Conservation (phyloP, 2,888 invertebrate species). For the Lomographa bimaculata region DNA sequence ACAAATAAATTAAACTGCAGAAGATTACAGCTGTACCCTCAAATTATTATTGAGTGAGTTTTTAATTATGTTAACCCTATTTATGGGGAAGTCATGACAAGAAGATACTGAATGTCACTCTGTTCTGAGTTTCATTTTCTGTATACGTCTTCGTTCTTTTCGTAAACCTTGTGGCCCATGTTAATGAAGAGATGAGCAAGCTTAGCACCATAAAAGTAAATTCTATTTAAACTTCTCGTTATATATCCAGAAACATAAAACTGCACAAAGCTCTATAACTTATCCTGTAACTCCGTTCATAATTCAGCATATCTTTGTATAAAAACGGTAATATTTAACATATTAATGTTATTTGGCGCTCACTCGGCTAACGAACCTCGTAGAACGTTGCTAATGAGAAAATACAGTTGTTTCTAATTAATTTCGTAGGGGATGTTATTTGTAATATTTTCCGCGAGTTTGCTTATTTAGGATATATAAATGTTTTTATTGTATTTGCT, state of each 20-base stretch:
- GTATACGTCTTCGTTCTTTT: too few relatives aligned
- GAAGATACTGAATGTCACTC: too few relatives aligned
- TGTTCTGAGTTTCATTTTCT: too few relatives aligned
- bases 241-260: slow-evolving; percentile 11
- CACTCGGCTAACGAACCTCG: slow-evolving; percentile 21
- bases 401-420: slow-evolving; percentile 33
- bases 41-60: too few relatives aligned
- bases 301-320: slow-evolving; percentile 15
- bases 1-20: too few relatives aligned
- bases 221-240: slow-evolving; percentile 5
- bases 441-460: slow-evolving; percentile 7
- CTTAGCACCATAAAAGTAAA: neutral
- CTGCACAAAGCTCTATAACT: slow-evolving; percentile 5
- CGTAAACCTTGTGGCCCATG: too few relatives aligned
- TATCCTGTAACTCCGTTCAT: slow-evolving; percentile 12
- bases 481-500: too few relatives aligned
- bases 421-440: slow-evolving; percentile 16
- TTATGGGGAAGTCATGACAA: too few relatives aligned
- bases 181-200: too few relatives aligned
- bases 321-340: slow-evolving; percentile 17
- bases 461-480: too few relatives aligned
- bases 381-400: slow-evolving; percentile 31
- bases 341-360: neutral
- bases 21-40: too few relatives aligned
- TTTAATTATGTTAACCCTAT: too few relatives aligned